Evolutionary conservation across 2,113 vertebrate genomes (phyloP).

Genomic region (Anser cygnoides): DNA sequence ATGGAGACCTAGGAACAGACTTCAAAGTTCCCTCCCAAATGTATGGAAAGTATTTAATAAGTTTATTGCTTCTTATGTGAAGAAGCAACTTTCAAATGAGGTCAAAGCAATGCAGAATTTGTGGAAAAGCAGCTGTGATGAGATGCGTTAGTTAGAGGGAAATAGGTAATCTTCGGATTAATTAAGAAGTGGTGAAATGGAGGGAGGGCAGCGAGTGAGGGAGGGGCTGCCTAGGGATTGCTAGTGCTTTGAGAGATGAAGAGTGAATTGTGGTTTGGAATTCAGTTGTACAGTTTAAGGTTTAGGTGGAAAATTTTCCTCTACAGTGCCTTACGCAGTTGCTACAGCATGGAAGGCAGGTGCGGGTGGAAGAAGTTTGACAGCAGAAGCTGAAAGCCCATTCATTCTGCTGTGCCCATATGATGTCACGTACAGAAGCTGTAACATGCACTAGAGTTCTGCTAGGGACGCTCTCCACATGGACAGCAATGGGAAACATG

Average conservation of each 20-base stretch:
- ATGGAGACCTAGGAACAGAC: not conserved
- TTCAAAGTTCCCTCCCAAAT: not conserved
- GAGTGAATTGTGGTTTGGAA: not conserved
- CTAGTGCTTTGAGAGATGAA: not conserved
- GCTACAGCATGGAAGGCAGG: not conserved
- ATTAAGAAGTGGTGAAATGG: not conserved
- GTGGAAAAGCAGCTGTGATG: not conserved
- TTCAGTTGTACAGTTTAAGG: not conserved
- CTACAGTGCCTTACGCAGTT: not conserved
- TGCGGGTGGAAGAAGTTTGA: not conserved
- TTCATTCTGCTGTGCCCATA: not conserved
- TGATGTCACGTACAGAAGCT: not conserved
- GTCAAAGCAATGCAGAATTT: not conserved
- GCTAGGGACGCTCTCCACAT: not conserved
- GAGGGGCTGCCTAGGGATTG: not conserved
- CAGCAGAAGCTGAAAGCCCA: not conserved
- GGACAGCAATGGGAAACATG: not conserved
- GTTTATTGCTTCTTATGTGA: not conserved
- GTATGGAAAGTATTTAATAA: not conserved
- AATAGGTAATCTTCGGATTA: not conserved
- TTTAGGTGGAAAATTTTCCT: not conserved
- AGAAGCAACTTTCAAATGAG: not conserved
- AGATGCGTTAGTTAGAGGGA: not conserved
- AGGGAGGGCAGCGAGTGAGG: not conserved
- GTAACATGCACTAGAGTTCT: not conserved